Conservation (phyloP, 2,113 vertebrate species). For the Leptobrachium leishanense region DNA sequence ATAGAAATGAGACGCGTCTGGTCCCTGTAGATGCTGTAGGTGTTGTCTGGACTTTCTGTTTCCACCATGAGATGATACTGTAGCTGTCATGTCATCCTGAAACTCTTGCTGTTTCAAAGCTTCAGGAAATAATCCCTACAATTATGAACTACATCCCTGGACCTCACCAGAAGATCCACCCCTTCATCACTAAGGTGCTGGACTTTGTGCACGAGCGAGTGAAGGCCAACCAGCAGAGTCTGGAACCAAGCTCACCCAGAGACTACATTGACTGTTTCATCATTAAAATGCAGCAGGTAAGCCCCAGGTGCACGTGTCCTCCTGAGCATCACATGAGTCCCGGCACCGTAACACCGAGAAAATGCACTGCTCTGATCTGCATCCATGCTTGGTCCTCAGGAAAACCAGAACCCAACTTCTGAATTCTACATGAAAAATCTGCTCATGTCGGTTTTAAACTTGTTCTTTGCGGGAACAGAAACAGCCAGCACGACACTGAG, state of each 20-base stretch:
- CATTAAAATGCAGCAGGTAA: slow-evolving; percentile 70
- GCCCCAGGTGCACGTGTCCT: too few species aligned
- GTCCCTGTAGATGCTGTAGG: too few species aligned
- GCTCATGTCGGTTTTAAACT: background rate
- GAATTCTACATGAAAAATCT: slow-evolving; percentile 47
- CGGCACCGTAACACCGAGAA: too few species aligned
- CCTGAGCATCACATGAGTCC: too few species aligned
- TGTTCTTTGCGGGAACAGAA: slow-evolving; percentile 54
- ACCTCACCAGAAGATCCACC: slow-evolving; percentile 55
- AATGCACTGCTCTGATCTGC: too few species aligned
- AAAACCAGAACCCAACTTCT: slow-evolving; percentile 27
- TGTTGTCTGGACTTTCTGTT: too few species aligned
- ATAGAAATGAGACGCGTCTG: too few species aligned
- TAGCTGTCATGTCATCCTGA: too few species aligned
- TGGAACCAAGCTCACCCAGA: slow-evolving; percentile 66
- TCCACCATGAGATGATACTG: too few species aligned
- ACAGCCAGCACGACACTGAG: slow-evolving; percentile 51
- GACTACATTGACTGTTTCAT: slow-evolving; percentile 81
- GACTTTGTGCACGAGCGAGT: slow-evolving; percentile 64
- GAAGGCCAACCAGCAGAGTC: slow-evolving; percentile 63
- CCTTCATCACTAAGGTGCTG: background rate
- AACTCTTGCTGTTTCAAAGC: slow-evolving; percentile 6
- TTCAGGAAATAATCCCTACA: slow-evolving; percentile 63
- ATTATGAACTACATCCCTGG: slow-evolving; percentile 70
- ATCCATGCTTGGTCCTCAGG: slow-evolving; percentile 20